These are phyloP conservation scores for Dasypolia templi DNA, from an alignment of 2,888 invertebrate species.

Conservation along the genomic window DNA sequence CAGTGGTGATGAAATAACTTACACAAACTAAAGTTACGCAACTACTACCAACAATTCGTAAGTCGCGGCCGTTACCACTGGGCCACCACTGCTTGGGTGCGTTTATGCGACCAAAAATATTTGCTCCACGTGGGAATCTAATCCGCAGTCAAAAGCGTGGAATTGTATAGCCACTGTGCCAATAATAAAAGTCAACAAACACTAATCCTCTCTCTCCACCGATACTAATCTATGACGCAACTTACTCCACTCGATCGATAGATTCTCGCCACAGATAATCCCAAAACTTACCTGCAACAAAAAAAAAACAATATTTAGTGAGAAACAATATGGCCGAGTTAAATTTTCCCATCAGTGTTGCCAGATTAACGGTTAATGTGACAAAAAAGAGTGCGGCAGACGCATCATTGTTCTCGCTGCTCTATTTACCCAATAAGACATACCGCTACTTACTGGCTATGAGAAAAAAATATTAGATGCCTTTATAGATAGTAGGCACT, in stretches of 20 bases:
- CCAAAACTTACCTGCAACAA: conserved; percentile 73
- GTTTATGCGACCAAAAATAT: not conserved
- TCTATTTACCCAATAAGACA: conserved; percentile 83
- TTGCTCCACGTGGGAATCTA: not conserved
- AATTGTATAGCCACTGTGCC: conserved; percentile 4
- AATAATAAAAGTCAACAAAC: conserved; percentile 18
- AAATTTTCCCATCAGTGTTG: conserved; percentile 75
- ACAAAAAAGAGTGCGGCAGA: conserved; percentile 75
- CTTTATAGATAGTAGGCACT: conserved; percentile 41
- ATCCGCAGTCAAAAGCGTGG: conserved; percentile 2
- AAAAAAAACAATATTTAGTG: conserved; percentile 55
- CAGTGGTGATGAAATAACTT: too few species aligned
- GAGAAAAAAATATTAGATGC: conserved; percentile 60
- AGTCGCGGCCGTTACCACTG: too few species aligned
- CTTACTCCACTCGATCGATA: conserved; percentile 33
- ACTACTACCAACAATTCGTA: too few species aligned
- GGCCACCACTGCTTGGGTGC: too few species aligned
- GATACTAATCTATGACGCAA: conserved; percentile 38
- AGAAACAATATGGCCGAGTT: conserved; percentile 63
- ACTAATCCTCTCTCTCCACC: conserved; percentile 11
- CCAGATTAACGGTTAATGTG: conserved; percentile 76
- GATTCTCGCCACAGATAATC: conserved; percentile 41
- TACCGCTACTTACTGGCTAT: conserved; percentile 73
- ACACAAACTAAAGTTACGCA: too few species aligned
- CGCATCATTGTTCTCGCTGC: conserved; percentile 86